Conservation (phyloP, 2,888 invertebrate species). For the Sinotaia quadrata region DNA sequence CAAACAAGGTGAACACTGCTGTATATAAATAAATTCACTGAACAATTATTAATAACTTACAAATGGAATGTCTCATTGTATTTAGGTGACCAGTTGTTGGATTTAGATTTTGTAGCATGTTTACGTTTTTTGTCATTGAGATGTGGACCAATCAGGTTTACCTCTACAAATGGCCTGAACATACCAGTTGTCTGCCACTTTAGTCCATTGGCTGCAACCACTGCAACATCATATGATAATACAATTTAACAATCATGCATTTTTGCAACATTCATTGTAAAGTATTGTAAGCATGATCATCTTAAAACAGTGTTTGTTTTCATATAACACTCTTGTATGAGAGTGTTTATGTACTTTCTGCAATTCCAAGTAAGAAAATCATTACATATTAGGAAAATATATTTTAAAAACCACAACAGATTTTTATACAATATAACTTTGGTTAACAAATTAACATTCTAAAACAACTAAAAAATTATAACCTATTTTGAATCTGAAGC, state of each 20-base stretch:
- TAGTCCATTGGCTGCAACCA: conserved; percentile 97
- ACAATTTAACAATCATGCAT: background rate
- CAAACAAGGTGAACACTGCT: too few relatives aligned
- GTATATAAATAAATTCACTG: too few relatives aligned
- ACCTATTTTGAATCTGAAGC: too few relatives aligned
- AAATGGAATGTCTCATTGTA: conserved; percentile 99
- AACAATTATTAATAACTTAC: too few relatives aligned
- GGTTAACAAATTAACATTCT: too few relatives aligned
- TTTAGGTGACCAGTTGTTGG: conserved; percentile 99
- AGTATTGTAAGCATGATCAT: background rate
- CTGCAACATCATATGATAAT: conserved; percentile 75
- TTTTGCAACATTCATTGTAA: background rate
- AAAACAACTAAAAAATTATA: too few relatives aligned
- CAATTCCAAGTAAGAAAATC: too few relatives aligned
- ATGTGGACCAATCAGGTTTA: conserved; percentile 97
- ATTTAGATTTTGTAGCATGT: conserved; percentile 97
- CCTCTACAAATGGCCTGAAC: conserved; percentile 99
- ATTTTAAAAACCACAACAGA: too few relatives aligned
- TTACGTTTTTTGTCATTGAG: conserved; percentile 97
- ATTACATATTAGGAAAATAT: too few relatives aligned
- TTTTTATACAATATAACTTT: too few relatives aligned
- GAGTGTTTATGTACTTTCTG: background rate
- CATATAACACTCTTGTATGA: background rate
- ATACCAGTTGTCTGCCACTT: conserved; percentile 98
- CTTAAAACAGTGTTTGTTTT: background rate